phyloP scores from a whole-genome alignment of 2,888 invertebrate species.

The Mimachlamys varia region DNA sequence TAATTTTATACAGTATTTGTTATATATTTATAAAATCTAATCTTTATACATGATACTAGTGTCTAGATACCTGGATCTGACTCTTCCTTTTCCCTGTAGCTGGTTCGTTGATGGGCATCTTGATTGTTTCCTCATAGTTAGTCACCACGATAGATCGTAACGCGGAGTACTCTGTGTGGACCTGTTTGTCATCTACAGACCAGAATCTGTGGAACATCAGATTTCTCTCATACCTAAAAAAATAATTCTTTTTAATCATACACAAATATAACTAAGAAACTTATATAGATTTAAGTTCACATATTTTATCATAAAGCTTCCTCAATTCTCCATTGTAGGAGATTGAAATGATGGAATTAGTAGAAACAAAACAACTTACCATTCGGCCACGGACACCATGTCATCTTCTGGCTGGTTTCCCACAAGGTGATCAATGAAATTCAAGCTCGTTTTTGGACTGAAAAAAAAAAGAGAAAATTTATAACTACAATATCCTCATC shows the following conservation, averaged over 20 bases:
- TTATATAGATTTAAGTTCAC: too few species aligned
- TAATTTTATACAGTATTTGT: too few species aligned
- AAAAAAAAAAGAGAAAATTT: constrained; percentile 49
- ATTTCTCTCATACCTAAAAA: constrained; percentile 87
- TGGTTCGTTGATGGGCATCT: constrained; percentile 99
- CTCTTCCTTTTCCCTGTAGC: constrained; percentile 96
- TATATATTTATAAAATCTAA: too few species aligned
- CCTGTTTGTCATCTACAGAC: constrained; percentile 98
- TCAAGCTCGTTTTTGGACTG: constrained; percentile 84
- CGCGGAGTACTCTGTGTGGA: constrained; percentile 97
- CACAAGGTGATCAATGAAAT: constrained; percentile 98
- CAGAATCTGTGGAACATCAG: constrained; percentile 94
- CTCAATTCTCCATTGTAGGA: too few species aligned
- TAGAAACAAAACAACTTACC: constrained; percentile 83
- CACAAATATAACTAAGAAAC: too few species aligned
- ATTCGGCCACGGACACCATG: constrained; percentile 95
- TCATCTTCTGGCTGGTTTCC: constrained; percentile 96
- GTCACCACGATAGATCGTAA: constrained; percentile 98
- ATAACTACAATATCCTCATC: neutral
- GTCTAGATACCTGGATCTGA: constrained; percentile 89
- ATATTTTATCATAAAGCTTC: too few species aligned
- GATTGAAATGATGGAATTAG: too few species aligned
- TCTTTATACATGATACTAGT: too few species aligned
- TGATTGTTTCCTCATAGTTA: constrained; percentile 98
- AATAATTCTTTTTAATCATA: too few species aligned